Evolutionary conservation across 2,113 vertebrate species (phyloP).

Genomic region (Cyphomyrus discorhynchus): DNA sequence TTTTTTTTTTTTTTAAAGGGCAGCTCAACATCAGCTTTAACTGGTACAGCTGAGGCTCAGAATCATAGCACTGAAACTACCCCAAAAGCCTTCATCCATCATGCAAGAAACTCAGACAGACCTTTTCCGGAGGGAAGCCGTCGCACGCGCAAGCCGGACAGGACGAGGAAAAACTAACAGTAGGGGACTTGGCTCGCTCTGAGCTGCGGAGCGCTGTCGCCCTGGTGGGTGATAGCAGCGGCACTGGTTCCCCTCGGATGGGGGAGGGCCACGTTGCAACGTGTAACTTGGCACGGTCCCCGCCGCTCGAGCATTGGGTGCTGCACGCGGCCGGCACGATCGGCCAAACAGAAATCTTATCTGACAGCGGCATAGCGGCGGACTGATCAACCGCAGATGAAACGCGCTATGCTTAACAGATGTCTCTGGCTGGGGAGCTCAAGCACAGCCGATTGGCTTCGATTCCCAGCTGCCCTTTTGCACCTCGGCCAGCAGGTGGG

Average conservation of each 20-base stretch:
- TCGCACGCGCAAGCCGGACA: background rate
- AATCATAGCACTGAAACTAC: background rate
- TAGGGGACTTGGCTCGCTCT: background rate
- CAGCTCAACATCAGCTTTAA: background rate
- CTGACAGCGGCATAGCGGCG: background rate
- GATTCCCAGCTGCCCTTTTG: background rate
- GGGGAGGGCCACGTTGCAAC: background rate
- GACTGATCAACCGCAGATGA: background rate
- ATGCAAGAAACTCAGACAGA: background rate
- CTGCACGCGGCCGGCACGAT: background rate
- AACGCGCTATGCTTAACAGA: background rate
- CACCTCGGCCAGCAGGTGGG: slow-evolving; percentile 8
- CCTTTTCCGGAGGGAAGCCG: background rate
- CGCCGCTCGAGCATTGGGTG: background rate
- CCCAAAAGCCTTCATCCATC: background rate
- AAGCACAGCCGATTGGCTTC: background rate
- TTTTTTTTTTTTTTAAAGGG: background rate
- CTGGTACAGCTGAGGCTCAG: background rate
- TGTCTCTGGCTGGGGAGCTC: background rate
- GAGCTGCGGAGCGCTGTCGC: background rate
- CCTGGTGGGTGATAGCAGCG: background rate
- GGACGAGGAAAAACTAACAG: background rate
- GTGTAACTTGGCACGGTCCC: background rate
- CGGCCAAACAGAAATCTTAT: background rate
- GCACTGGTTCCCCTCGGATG: background rate